Evolutionary conservation across 37 sponge, comb jelly and placozoan species (phyloP).

Genomic region (Aplysina aerophoba): DNA sequence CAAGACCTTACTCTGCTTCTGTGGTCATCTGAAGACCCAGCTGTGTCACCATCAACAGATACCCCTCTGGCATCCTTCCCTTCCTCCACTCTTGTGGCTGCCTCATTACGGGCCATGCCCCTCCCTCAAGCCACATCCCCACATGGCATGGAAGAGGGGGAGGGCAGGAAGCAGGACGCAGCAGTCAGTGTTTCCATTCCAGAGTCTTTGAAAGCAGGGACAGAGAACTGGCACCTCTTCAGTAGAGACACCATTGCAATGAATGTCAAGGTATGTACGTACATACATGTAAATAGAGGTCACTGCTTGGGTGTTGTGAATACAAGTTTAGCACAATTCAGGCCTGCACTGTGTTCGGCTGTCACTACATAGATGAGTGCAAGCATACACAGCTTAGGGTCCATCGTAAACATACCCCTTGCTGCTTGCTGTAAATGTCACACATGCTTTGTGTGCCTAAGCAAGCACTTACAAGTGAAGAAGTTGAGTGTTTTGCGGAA

Average conservation of each 20-base stretch:
- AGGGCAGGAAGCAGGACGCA: background rate
- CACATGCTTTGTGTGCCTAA: too few relatives aligned
- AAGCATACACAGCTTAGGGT: too few relatives aligned
- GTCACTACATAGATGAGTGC: too few relatives aligned
- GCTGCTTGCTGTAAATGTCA: too few relatives aligned
- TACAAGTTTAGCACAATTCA: too few relatives aligned
- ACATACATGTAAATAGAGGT: background rate
- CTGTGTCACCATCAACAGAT: background rate
- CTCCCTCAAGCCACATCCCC: background rate
- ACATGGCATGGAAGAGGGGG: background rate
- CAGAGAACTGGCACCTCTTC: background rate
- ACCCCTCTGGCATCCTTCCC: background rate
- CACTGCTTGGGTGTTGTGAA: too few relatives aligned
- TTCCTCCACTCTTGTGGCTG: too few relatives aligned
- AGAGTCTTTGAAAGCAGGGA: background rate
- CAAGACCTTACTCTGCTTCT: constrained; percentile 32
- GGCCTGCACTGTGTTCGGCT: too few relatives aligned
- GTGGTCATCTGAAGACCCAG: constrained; percentile 27
- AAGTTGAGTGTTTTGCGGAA: too few relatives aligned
- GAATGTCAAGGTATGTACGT: constrained; percentile 1
- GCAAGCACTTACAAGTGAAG: too few relatives aligned
- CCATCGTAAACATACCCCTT: too few relatives aligned
- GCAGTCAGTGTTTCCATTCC: background rate
- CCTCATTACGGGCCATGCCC: background rate
- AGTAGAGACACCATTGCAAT: background rate